A percentile compares a stretch with the other conserved stretches of the same genome.
phyloP scores from a whole-genome alignment of 92 coral and sea anemone species.

The Galaxea fascicularis region DNA sequence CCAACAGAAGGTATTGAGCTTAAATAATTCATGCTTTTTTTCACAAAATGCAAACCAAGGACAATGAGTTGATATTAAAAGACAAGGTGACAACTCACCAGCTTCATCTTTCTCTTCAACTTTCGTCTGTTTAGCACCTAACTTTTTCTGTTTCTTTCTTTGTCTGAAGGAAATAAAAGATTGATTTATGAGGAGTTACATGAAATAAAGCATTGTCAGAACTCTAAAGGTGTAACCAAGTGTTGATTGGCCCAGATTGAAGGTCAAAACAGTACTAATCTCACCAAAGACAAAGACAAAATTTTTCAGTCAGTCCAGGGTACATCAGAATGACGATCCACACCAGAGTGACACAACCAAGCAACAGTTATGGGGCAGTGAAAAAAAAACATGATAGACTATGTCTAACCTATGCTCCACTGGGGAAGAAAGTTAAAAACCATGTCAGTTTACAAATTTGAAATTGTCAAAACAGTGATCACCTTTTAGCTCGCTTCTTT shows the following conservation, averaged over 20 bases:
- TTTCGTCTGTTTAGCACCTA: slow-evolving; percentile 81
- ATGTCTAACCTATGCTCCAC: neutral
- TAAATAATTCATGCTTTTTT: neutral
- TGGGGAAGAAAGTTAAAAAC: neutral
- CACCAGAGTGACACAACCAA: neutral
- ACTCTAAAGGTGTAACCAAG: no score
- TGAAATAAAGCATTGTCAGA: no score
- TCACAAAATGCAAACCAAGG: neutral
- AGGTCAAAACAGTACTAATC: no score
- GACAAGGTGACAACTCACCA: slow-evolving; percentile 8
- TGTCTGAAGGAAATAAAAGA: slow-evolving; percentile 47
- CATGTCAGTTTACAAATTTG: no score
- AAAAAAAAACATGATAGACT: no score
- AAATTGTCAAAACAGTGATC: neutral
- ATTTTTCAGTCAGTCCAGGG: no score
- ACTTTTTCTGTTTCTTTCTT: slow-evolving; percentile 89
- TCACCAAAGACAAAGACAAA: no score
- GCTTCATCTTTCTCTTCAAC: slow-evolving; percentile 60
- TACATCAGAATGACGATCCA: no score
- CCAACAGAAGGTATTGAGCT: neutral
- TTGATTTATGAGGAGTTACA: neutral
- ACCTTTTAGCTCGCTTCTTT: slow-evolving; percentile 99
- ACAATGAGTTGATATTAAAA: no score
- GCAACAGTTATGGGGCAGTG: no score
- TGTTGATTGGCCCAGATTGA: no score